Base-by-base conservation (phyloP, 2,888 invertebrate species). In the Cyclophora punctaria region DNA sequence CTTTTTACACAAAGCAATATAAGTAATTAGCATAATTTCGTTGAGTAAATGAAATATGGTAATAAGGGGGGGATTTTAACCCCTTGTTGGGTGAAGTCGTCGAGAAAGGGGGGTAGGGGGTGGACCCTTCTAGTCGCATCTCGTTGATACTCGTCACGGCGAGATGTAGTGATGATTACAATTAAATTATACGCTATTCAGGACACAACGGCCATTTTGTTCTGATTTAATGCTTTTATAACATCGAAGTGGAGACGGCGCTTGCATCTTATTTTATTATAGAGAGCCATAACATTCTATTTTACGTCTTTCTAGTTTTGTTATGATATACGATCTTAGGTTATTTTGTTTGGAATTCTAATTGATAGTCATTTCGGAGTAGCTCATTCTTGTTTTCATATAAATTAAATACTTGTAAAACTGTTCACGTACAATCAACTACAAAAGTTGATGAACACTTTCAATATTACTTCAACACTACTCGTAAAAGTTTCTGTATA, bases 1-100 rank as follows among this genome's bases (percentile, higher is more conserved):
- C 88, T 88, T 88, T 88, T 88, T 88, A 88, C 88, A 88, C 88
- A 88, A 88, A 88, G 88, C 88, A 88, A 88, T 88, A 88, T 88
- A 88, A 88, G 85, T 88, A 88, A 88, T 88, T 88, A 88, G 87
- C 88, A 88, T 88, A 88, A 88, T 88, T 88, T 88, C 84, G 88
- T 88, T 87, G 87, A 88, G 87, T 88, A 88, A 88, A 88, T 88
- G 88, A 88, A 88, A 88, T 88, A 88, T 88, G 88, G 86, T 88
- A 88, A 88, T 88, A 79, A 88, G 87, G 85, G 83, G 79, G 80
- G 75, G 40, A 51, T 67, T 67, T 63, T 69, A 75, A 79, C 82
- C 85, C 84, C 80, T 82, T 83, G 77, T 80, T 75, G 67, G 71
- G 74, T 60, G 64, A 69, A 69, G 73, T 67, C 60, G 71, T 62